phyloP scores from a whole-genome alignment of 2,888 invertebrate species.

The Dryococelus australis region DNA sequence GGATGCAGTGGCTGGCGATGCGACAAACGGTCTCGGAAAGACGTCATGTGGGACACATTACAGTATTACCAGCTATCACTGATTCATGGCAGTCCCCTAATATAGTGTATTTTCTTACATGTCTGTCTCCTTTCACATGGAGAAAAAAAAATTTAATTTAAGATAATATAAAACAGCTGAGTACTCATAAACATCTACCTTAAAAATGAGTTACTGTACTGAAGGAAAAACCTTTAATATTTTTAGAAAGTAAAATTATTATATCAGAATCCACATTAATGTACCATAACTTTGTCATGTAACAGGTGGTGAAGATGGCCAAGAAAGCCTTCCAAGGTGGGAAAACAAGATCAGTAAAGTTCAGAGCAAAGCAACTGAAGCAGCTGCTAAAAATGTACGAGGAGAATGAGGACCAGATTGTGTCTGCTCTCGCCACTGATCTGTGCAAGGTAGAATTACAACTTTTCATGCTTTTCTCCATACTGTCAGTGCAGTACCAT shows the following conservation, averaged over 20 bases:
- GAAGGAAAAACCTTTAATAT: no score
- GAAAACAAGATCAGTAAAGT: conserved; percentile 78
- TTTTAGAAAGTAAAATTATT: not conserved
- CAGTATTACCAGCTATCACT: no score
- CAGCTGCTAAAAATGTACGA: conserved; percentile 77
- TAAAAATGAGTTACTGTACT: no score
- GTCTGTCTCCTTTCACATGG: no score
- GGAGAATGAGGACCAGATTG: conserved; percentile 77
- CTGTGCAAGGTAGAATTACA: conserved; percentile 66
- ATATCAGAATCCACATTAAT: not conserved
- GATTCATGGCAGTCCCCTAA: no score
- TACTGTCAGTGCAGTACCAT: not conserved
- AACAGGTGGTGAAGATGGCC: conserved; percentile 26
- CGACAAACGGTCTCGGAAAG: no score
- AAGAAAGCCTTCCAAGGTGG: conserved; percentile 59
- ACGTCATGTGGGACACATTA: no score
- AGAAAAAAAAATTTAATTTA: no score
- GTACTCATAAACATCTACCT: no score
- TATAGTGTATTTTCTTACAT: no score
- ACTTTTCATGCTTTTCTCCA: not conserved
- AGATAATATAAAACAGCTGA: no score
- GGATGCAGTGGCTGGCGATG: no score
- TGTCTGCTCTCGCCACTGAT: conserved; percentile 79
- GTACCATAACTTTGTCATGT: not conserved
- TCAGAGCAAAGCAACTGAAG: conserved; percentile 81